Evolutionary conservation across 2,797 vertebrate species (phyloP).

Genomic region (Silurus aristotelis): DNA sequence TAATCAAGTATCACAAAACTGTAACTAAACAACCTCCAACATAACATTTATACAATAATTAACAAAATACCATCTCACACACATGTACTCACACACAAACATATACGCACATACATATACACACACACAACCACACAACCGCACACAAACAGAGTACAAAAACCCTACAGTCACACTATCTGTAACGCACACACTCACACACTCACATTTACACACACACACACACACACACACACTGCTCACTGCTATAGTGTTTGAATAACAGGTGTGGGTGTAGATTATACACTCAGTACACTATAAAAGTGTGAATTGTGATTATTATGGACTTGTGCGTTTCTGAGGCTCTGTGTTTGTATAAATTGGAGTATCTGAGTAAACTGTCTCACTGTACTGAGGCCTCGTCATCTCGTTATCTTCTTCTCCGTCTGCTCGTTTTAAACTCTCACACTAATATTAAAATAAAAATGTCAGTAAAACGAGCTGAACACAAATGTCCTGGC

Average conservation of each 20-base stretch:
- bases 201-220: neutral
- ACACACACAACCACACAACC: too few species aligned
- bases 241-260: neutral
- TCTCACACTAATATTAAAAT: neutral
- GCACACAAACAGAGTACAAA: neutral
- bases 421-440: neutral
- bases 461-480: neutral
- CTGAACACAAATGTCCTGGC: neutral
- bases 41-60: neutral
- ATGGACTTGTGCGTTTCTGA: too few species aligned
- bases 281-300: too few species aligned
- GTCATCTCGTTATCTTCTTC: too few species aligned
- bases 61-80: neutral
- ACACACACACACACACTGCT: neutral
- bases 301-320: too few species aligned
- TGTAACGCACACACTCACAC: neutral
- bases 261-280: neutral
- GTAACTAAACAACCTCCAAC: conserved; percentile 7
- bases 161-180: too few species aligned
- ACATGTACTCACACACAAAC: neutral
- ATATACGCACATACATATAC: neutral
- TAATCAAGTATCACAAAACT: neutral
- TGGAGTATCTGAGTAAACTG: too few species aligned
- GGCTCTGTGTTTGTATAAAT: too few species aligned
- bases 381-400: too few species aligned